Evolutionary conservation across 2,113 vertebrate species (phyloP).

Genomic region (Gymnorhina tibicen): DNA sequence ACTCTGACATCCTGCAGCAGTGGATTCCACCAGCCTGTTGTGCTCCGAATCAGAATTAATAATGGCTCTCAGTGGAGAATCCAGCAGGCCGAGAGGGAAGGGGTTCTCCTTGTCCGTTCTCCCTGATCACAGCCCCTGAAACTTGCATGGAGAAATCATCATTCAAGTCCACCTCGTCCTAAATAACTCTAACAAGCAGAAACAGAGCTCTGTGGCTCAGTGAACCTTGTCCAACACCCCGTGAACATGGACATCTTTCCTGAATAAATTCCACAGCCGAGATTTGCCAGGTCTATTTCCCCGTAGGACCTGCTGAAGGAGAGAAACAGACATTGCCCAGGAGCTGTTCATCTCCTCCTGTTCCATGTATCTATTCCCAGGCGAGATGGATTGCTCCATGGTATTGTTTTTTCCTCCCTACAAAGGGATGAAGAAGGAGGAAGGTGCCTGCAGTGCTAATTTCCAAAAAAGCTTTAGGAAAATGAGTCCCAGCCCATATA

Average conservation of each 20-base stretch:
- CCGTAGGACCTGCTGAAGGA: background rate
- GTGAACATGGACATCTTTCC: background rate
- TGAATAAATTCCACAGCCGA: background rate
- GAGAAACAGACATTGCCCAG: background rate
- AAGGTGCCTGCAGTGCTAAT: background rate
- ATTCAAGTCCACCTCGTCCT: background rate
- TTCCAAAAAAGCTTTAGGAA: background rate
- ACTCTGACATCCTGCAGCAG: background rate
- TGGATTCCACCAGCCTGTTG: background rate
- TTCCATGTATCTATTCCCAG: background rate
- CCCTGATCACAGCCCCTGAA: background rate
- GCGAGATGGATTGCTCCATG: background rate
- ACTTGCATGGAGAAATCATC: background rate
- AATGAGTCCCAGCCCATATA: accelerated
- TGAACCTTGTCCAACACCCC: background rate
- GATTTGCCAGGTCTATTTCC: background rate
- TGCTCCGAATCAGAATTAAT: background rate
- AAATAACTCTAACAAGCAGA: background rate
- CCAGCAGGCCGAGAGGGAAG: background rate
- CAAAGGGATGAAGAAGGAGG: background rate
- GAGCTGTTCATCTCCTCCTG: background rate
- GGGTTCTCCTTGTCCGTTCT: background rate
- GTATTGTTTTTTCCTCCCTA: background rate
- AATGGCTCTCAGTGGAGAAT: background rate
- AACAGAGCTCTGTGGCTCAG: background rate